Evolutionary conservation across 2,113 vertebrate species (phyloP).

Genomic region (Caretta caretta): DNA sequence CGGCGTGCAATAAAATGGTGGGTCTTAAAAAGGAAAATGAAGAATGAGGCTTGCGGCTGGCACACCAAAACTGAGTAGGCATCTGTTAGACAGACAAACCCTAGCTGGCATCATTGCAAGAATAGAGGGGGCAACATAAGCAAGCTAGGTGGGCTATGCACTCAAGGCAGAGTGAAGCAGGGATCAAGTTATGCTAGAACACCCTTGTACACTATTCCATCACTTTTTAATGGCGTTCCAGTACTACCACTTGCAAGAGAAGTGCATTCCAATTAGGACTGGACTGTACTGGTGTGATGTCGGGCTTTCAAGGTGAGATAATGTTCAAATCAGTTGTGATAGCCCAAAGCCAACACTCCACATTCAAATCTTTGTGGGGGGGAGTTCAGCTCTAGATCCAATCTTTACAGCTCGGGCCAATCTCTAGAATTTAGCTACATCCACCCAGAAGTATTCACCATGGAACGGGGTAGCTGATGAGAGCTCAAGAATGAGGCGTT

Average conservation of each 20-base stretch:
- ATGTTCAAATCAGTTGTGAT: background rate
- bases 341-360: background rate
- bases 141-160: background rate
- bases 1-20: background rate
- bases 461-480: background rate
- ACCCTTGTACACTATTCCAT: background rate
- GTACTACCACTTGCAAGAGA: background rate
- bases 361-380: background rate
- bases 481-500: background rate
- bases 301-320: background rate
- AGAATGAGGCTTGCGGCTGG: background rate
- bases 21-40: background rate
- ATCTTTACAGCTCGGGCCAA: background rate
- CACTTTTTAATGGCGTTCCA: background rate
- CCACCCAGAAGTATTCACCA: fast-evolving
- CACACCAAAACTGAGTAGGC: background rate
- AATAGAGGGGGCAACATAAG: background rate
- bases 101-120: background rate
- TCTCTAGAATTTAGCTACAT: background rate
- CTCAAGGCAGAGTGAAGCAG: background rate
- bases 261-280: background rate
- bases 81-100: background rate
- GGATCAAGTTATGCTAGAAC: background rate
- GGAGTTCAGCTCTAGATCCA: background rate
- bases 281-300: background rate